These are phyloP conservation scores for Scolopax mira DNA, from an alignment of 2,113 vertebrate genomes.

Conservation along the genomic window DNA sequence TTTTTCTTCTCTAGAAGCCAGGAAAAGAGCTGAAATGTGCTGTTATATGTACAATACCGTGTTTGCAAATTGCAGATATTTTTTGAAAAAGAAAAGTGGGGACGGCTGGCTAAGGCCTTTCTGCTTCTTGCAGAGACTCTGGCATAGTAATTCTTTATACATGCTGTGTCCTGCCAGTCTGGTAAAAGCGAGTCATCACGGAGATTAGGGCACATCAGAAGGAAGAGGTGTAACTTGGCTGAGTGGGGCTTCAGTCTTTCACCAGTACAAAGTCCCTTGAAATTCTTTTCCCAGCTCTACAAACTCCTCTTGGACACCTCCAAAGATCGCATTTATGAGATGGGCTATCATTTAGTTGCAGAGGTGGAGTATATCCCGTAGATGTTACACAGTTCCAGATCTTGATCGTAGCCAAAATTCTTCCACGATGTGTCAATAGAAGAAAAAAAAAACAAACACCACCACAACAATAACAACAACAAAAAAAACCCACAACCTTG, in stretches of 20 bases:
- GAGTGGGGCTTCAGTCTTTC: not conserved
- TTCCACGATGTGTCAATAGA: rapidly evolving
- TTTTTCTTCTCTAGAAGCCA: not conserved
- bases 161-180: not conserved
- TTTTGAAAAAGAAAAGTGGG: not conserved
- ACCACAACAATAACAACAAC: too few species aligned
- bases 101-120: not conserved
- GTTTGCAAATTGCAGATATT: not conserved
- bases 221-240: not conserved
- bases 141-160: not conserved
- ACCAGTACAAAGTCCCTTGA: not conserved
- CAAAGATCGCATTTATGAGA: not conserved
- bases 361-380: not conserved
- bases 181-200: not conserved
- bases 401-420: not conserved
- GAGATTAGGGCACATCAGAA: not conserved
- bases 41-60: not conserved
- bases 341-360: not conserved
- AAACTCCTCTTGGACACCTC: not conserved
- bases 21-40: not conserved
- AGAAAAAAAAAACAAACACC: not conserved
- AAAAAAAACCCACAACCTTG: too few species aligned
- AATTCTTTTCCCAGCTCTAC: not conserved
- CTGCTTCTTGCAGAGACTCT: not conserved
- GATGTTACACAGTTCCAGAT: not conserved